Conservation (phyloP, 2,888 invertebrate species). For the Bembecia ichneumoniformis region DNA sequence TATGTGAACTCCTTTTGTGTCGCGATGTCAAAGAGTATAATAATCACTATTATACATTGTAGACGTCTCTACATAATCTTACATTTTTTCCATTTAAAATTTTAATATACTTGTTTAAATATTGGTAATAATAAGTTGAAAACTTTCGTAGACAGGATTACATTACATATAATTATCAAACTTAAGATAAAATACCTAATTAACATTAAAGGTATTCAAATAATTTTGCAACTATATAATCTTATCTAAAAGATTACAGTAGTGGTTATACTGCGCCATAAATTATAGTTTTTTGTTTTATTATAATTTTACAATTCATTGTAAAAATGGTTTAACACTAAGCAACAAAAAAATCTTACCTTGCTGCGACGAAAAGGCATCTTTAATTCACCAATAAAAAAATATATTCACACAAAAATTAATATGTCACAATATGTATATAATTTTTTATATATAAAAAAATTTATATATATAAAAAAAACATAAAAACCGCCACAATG, state of each 20-base stretch:
- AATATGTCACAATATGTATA: neutral
- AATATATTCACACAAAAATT: slow-evolving; percentile 2
- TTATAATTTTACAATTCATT: neutral
- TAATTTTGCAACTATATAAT: neutral
- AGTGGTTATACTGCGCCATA: neutral
- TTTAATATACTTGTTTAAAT: no score
- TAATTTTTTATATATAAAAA: neutral
- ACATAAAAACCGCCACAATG: neutral
- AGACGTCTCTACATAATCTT: no score
- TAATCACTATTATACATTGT: no score
- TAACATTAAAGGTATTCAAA: neutral
- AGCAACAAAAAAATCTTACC: slow-evolving; percentile 31
- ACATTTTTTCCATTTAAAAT: no score
- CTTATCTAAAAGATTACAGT: neutral
- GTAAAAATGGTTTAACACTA: neutral
- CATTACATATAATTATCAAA: no score
- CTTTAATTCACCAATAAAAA: slow-evolving; percentile 17
- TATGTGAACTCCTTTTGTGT: no score
- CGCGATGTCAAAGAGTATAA: no score
- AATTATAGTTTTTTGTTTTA: neutral
- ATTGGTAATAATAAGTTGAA: no score
- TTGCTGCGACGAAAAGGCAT: slow-evolving; percentile 65
- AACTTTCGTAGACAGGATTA: no score
- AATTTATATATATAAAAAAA: neutral
- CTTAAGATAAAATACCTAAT: neutral